These are phyloP conservation scores for Ectropis crepuscularia DNA, from an alignment of 2,888 invertebrate species.

Conservation along the genomic window DNA sequence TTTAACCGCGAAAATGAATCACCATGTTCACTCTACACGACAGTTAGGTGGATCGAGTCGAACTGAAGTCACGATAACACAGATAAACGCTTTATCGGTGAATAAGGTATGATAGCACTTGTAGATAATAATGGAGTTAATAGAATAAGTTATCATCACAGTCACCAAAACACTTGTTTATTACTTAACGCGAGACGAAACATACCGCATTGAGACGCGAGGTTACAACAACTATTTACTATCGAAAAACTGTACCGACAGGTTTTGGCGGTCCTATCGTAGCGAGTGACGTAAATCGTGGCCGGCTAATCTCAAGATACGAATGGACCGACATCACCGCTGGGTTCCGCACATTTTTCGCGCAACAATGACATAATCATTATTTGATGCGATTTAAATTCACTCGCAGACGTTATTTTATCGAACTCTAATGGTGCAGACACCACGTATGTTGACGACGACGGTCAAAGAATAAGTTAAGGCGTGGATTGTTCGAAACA, in stretches of 20 bases:
- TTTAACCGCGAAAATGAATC: constrained; percentile 41
- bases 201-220: constrained; percentile 61
- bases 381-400: constrained; percentile 36
- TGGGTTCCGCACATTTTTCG: constrained; percentile 26
- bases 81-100: constrained; percentile 64
- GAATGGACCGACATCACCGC: constrained; percentile 40
- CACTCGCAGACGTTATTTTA: constrained; percentile 20
- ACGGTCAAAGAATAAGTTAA: constrained; percentile 69
- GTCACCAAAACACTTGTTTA: constrained; percentile 47
- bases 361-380: constrained; percentile 38
- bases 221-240: constrained; percentile 71
- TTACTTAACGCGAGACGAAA: constrained; percentile 51
- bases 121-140: constrained; percentile 53
- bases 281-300: constrained; percentile 70
- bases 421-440: constrained; percentile 26
- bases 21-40: constrained; percentile 54
- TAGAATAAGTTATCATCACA: constrained; percentile 35
- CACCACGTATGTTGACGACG: constrained; percentile 60
- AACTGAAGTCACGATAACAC: constrained; percentile 58
- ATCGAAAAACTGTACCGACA: constrained; percentile 72
- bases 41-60: constrained; percentile 49
- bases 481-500: constrained; percentile 70
- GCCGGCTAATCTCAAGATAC: constrained; percentile 52
- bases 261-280: constrained; percentile 70
- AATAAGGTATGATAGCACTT: constrained; percentile 62